Evolutionary conservation across 37 sponge, comb jelly and placozoan genomes (phyloP).

Genomic region (Halisarca cf. caerulea): DNA sequence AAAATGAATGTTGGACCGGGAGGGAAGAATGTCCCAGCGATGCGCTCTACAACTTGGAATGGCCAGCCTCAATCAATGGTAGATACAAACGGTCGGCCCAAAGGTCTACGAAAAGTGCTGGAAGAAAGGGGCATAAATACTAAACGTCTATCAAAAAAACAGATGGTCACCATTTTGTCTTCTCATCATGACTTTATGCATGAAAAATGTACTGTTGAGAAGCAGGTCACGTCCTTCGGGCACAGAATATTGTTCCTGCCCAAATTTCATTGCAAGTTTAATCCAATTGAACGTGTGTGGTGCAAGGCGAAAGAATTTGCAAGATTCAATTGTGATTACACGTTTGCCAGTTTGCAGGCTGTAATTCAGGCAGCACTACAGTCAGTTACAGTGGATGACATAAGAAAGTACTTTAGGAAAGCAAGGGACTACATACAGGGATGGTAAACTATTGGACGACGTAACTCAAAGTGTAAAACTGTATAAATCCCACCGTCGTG

Average conservation of each 20-base stretch:
- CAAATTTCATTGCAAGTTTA: neutral
- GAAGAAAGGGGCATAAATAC: neutral
- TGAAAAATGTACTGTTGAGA: neutral
- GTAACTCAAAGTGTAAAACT: neutral
- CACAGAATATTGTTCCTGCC: neutral
- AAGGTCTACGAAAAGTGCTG: neutral
- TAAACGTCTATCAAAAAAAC: neutral
- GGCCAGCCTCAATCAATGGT: neutral
- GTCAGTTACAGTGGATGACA: neutral
- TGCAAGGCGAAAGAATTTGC: neutral
- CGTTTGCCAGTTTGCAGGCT: neutral
- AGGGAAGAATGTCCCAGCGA: neutral
- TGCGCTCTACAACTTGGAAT: neutral
- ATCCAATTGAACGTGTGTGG: neutral
- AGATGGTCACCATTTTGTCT: neutral
- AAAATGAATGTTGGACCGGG: neutral
- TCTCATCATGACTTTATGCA: neutral
- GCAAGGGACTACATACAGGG: neutral
- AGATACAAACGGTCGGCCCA: neutral
- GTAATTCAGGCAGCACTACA: neutral
- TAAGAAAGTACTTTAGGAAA: neutral
- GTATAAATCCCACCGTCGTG: neutral
- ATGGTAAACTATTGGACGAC: neutral
- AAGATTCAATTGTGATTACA: neutral
- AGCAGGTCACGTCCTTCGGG: neutral